Conservation (phyloP, 2,888 invertebrate genomes). For the Ctena decussata region DNA sequence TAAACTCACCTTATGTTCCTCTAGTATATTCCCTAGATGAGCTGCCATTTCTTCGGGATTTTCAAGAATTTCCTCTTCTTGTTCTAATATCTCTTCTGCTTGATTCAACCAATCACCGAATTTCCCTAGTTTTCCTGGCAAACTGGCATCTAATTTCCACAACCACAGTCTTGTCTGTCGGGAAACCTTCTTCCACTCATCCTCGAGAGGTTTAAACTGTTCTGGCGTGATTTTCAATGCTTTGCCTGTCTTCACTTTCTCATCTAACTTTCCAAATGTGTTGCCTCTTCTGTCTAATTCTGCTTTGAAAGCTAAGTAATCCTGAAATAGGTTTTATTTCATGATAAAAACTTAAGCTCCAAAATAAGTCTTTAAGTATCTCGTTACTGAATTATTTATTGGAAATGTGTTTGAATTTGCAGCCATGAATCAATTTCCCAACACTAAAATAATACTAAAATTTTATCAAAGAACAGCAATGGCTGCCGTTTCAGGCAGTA, state of each 20-base stretch:
- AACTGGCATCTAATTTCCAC: conserved; percentile 94
- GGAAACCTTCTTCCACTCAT: conserved; percentile 94
- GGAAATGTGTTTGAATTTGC: too few species aligned
- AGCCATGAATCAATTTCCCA: too few species aligned
- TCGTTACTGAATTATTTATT: too few species aligned
- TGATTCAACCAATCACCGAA: conserved; percentile 96
- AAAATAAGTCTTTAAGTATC: too few species aligned
- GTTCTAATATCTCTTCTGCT: conserved; percentile 88
- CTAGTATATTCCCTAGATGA: conserved; percentile 77
- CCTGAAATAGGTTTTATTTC: conserved; percentile 87
- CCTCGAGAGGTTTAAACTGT: conserved; percentile 94
- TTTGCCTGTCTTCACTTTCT: conserved; percentile 93
- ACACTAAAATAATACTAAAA: too few species aligned
- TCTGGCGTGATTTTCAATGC: conserved; percentile 94
- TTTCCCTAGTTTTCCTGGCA: conserved; percentile 95
- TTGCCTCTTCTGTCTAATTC: conserved; percentile 92
- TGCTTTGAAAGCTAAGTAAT: conserved; percentile 92
- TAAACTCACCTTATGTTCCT: conserved; percentile 91
- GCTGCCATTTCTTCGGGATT: conserved; percentile 90
- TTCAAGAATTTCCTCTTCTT: conserved; percentile 88
- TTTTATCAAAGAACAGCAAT: too few species aligned
- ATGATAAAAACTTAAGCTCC: too few species aligned
- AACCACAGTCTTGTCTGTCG: conserved; percentile 90
- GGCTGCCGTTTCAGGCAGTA: too few species aligned
- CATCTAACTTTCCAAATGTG: conserved; percentile 92